These are phyloP conservation scores for Priapulus caudatus DNA, from an alignment of 2,888 invertebrate genomes.

Conservation along the genomic window DNA sequence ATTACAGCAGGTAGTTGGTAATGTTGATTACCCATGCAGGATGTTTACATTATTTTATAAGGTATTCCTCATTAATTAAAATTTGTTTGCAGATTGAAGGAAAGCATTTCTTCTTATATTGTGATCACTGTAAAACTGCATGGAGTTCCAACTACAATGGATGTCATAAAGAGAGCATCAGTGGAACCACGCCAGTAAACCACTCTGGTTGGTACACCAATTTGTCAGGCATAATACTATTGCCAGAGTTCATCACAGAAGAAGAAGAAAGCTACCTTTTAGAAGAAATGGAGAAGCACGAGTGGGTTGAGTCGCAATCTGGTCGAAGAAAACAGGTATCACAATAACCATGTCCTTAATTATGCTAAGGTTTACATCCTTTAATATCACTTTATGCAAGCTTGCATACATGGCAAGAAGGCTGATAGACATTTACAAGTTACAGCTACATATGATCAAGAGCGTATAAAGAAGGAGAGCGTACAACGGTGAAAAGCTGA, in stretches of 20 bases:
- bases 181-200: no score
- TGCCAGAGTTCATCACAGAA: constrained; percentile 54
- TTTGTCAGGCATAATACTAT: constrained; percentile 34
- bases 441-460: no score
- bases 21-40: no score
- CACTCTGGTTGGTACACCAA: constrained; percentile 22
- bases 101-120: constrained; percentile 21
- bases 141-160: constrained; percentile 15
- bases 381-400: constrained; percentile 7
- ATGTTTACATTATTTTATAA: neutral
- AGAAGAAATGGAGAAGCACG: constrained; percentile 56
- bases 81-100: neutral
- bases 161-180: constrained; percentile 12
- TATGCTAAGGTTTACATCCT: constrained; percentile 5
- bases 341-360: no score
- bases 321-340: constrained; percentile 76
- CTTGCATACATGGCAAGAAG: no score
- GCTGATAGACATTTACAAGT: no score
- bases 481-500: no score
- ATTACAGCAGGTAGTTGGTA: no score
- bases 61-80: neutral
- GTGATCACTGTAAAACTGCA: constrained; percentile 23
- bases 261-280: constrained; percentile 56
- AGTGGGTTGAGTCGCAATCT: constrained; percentile 87
- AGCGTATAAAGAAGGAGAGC: no score